Conservation (phyloP, 2,888 invertebrate species). For the Nebria brevicollis region DNA sequence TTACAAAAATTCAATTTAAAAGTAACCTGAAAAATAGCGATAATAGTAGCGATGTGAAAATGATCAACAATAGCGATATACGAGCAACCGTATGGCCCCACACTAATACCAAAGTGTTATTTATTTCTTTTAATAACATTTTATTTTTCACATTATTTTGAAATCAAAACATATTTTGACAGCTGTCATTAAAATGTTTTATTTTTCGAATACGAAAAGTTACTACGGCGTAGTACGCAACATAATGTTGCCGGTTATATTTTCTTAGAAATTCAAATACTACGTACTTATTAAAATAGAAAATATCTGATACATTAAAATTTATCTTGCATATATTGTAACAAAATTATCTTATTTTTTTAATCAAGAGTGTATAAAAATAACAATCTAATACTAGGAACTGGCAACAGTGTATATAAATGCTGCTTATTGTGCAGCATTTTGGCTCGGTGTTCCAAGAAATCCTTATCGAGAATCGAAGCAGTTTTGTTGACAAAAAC, state of each 20-base stretch:
- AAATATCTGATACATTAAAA: too few species aligned
- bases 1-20: not conserved
- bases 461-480: too few species aligned
- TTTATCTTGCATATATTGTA: too few species aligned
- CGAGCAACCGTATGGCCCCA: conserved; percentile 45
- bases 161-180: conserved; percentile 27
- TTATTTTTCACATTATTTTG: conserved; percentile 26
- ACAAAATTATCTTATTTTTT: too few species aligned
- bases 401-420: too few species aligned
- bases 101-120: conserved; percentile 37
- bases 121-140: conserved; percentile 42
- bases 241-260: not conserved
- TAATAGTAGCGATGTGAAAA: conserved; percentile 49
- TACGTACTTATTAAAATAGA: not conserved
- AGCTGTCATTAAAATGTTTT: conserved; percentile 24
- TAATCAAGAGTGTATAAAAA: too few species aligned
- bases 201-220: not conserved
- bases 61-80: conserved; percentile 50
- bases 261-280: not conserved
- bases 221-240: not conserved
- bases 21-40: conserved; percentile 53
- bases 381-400: too few species aligned
- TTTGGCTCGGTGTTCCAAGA: too few species aligned
- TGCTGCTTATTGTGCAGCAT: too few species aligned
- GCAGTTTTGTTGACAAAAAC: too few species aligned